Base-by-base conservation (phyloP, 2,113 vertebrate genomes). In the Tachuris rubrigastra region DNA sequence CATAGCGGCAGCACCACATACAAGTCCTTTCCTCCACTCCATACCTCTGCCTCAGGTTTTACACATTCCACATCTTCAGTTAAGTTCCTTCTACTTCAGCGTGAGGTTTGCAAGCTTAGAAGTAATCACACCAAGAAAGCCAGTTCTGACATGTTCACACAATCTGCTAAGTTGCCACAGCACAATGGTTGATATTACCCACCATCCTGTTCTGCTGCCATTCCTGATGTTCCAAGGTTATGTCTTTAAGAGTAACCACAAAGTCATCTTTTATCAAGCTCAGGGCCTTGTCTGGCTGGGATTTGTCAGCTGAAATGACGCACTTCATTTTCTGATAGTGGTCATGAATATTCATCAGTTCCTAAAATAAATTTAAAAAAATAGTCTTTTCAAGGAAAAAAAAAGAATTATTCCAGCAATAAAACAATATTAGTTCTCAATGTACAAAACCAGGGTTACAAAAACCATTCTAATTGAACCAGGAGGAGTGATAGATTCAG, bases 271-370 rank as follows among this genome's bases (percentile, higher is more conserved):
- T 98, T 94, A 98, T 97, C 96, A 99, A 97, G 89, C 94, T 98
- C 33, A 99, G 46, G 2, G 98, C 91, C 11, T 98, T 92, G 89
- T 98, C 97, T 39, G 98, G 92, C 62, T 96, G 94, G 25, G 97
- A 97, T 19, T 97, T 90, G 30, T 97, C 83, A 31, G 92, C 66
- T 25, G 96, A 98, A 75, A 98, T 97, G 10, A 96, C 82, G 18
- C 96, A 95, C 92, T 99, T 99, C 97, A 99, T 97, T 90, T 98
- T 98, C 75, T 98, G 98, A 73, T 99, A 99, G 95, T 99, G 98
- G 4, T 98, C 95, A 3, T 99, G 98, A 92, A 99, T 91, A 88
- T 99, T 99, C 83, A 98, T 95, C 77, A 99, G 79, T 94, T 99
- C 99, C 99, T 99, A 68, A 85, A 97, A 95, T 41, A 17, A 74